Conservation (phyloP, 2,113 vertebrate species). For the Limnothrissa miodon region DNA sequence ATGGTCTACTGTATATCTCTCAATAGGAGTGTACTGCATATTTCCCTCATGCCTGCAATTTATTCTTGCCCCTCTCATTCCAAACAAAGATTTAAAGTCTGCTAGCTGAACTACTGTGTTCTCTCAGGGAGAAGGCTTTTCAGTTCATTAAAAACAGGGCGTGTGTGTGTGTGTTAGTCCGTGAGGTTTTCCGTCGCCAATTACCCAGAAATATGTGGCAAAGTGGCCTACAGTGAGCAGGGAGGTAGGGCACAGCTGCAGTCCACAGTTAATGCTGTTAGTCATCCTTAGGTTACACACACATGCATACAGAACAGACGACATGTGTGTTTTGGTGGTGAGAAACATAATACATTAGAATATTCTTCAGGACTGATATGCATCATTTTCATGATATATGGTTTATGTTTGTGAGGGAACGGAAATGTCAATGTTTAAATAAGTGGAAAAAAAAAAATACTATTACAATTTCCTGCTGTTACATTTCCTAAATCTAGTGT, state of each 20-base stretch:
- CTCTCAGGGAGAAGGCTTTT: slow-evolving; percentile 38
- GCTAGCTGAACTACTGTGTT: slow-evolving; percentile 37
- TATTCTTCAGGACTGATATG: no score
- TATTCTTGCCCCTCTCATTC: slow-evolving; percentile 52
- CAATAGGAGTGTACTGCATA: slow-evolving; percentile 23
- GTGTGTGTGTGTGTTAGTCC: neutral
- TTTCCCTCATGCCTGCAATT: slow-evolving; percentile 37
- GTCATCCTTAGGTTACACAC: neutral
- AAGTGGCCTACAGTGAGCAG: neutral
- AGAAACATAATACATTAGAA: neutral
- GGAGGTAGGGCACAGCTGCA: neutral
- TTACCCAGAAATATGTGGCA: neutral
- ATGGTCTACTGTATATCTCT: slow-evolving; percentile 28
- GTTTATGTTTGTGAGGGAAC: no score
- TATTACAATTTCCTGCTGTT: no score
- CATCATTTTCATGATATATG: no score
- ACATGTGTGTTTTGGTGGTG: neutral
- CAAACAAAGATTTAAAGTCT: slow-evolving; percentile 46
- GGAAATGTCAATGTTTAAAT: no score
- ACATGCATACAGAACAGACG: neutral
- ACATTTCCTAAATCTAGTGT: no score
- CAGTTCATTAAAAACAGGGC: slow-evolving; percentile 51
- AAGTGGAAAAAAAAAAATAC: no score
- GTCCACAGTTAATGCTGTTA: neutral
- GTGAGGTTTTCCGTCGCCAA: neutral